A percentile compares a stretch with the other conserved stretches of the same genome.
Conservation (phyloP, 2,888 invertebrate species). For the Synanthedon andrenaeformis region DNA sequence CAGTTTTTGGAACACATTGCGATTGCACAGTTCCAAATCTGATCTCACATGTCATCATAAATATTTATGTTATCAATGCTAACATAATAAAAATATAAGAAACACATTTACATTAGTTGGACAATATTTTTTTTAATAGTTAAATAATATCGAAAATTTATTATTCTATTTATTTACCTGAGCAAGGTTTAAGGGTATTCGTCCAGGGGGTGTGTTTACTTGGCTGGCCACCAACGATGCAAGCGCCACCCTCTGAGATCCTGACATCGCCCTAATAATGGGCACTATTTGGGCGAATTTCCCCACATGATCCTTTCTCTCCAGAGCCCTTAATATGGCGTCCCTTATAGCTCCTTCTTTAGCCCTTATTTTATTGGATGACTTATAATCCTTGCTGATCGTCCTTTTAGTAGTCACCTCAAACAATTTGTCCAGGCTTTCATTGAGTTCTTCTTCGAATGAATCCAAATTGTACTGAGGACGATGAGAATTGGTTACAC, state of each 20-base stretch:
- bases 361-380: slow-evolving; percentile 29
- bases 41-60: too few species aligned
- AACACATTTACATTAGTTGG: too few species aligned
- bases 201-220: slow-evolving; percentile 66
- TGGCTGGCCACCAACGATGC: slow-evolving; percentile 74
- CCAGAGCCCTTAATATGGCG: slow-evolving; percentile 69
- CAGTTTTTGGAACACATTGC: too few species aligned
- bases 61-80: too few species aligned
- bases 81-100: too few species aligned
- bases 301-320: slow-evolving; percentile 69
- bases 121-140: too few species aligned
- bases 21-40: too few species aligned
- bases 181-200: slow-evolving; percentile 63
- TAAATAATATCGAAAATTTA: too few species aligned
- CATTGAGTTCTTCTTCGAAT: slow-evolving; percentile 29
- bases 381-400: slow-evolving; percentile 37
- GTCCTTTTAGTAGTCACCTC: slow-evolving; percentile 26
- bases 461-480: slow-evolving; percentile 61
- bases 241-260: slow-evolving; percentile 71
- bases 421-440: slow-evolving; percentile 36
- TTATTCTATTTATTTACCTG: slow-evolving; percentile 46
- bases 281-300: slow-evolving; percentile 75
- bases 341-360: slow-evolving; percentile 64
- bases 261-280: slow-evolving; percentile 73
- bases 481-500: slow-evolving; percentile 57